Evolutionary conservation across 1,140 invertebrate species (phyloP).

Genomic region (Ridgeia piscesae): DNA sequence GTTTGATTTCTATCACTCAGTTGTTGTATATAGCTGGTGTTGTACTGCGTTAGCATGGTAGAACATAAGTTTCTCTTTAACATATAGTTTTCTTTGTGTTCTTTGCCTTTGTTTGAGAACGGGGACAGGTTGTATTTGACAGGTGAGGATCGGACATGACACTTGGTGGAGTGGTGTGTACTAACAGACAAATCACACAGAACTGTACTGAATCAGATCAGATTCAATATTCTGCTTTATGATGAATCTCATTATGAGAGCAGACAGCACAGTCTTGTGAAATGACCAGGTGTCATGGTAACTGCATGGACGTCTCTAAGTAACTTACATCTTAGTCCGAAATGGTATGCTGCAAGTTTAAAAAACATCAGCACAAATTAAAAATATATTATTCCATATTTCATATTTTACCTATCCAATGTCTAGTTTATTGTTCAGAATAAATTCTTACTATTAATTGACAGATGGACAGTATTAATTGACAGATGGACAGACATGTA

Average conservation of each 20-base stretch:
- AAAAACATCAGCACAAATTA: no score
- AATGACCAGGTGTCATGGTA: background rate
- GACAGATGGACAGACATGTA: no score
- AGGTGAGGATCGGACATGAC: background rate
- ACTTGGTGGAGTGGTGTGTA: no score
- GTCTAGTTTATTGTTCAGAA: background rate
- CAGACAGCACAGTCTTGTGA: background rate
- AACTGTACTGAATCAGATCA: no score
- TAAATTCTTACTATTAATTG: background rate
- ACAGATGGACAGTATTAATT: background rate
- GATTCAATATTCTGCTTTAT: background rate
- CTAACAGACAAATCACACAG: no score
- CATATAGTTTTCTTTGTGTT: background rate
- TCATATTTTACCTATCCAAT: background rate
- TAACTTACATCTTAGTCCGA: no score
- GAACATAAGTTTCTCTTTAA: background rate
- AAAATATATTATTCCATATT: background rate
- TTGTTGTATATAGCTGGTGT: constrained; percentile 10
- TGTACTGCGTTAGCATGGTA: constrained; percentile 13
- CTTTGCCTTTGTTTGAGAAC: background rate
- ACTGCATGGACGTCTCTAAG: no score
- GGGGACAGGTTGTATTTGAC: background rate
- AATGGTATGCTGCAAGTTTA: no score
- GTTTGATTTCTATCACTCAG: background rate
- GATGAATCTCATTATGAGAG: background rate